phyloP scores from a whole-genome alignment of 2,888 invertebrate genomes.

The Aquatica leii region DNA sequence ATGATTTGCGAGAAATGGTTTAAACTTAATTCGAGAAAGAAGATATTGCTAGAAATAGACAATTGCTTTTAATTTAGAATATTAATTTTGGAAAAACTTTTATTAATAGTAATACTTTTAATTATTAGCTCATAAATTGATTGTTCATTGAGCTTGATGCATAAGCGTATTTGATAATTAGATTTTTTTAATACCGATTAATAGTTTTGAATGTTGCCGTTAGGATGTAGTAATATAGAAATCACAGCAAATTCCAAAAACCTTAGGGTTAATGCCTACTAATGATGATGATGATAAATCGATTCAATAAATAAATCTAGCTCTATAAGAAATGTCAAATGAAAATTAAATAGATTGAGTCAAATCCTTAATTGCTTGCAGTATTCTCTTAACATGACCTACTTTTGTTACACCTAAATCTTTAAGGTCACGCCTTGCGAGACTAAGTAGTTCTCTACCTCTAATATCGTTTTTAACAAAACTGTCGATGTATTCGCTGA shows the following conservation, averaged over 20 bases:
- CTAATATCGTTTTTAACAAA: slow-evolving; percentile 92
- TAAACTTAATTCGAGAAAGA: too few species aligned
- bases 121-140: slow-evolving; percentile 5
- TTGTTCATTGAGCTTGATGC: not conserved
- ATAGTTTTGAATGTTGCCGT: too few species aligned
- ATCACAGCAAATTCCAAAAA: slow-evolving; percentile 34
- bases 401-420: slow-evolving; percentile 95
- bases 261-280: slow-evolving; percentile 17
- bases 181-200: too few species aligned
- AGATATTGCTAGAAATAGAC: slow-evolving; percentile 53
- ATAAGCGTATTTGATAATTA: slow-evolving; percentile 28
- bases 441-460: slow-evolving; percentile 84
- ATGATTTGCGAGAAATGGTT: too few species aligned
- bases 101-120: slow-evolving; percentile 24
- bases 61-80: slow-evolving; percentile 62
- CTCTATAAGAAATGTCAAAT: not conserved
- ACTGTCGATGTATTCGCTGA: slow-evolving; percentile 90
- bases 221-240: too few species aligned
- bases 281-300: not conserved
- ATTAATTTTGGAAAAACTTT: slow-evolving; percentile 48
- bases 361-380: slow-evolving; percentile 90
- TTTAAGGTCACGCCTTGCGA: slow-evolving; percentile 86
- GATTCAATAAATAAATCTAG: not conserved
- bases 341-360: slow-evolving; percentile 56
- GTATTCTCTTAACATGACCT: slow-evolving; percentile 94